Percentiles rank a stretch among this genome's conserved stretches.
phyloP scores from a whole-genome alignment of 2,797 vertebrate species.

The Brachyalestes nurse region DNA sequence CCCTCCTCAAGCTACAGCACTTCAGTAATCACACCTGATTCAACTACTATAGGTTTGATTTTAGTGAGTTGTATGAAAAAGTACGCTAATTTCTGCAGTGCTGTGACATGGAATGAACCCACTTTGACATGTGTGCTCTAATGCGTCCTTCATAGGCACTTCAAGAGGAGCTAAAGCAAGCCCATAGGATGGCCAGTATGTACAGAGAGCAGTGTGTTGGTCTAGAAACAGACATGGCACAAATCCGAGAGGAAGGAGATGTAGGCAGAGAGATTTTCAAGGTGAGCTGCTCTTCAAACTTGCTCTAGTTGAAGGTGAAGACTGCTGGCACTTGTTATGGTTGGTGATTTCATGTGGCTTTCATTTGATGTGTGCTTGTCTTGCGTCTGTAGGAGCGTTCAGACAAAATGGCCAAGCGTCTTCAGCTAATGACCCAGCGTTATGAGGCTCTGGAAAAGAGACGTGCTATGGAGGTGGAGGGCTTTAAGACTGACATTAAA shows the following conservation, averaged over 20 bases:
- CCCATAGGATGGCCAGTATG: slow-evolving; percentile 87
- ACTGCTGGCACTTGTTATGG: neutral
- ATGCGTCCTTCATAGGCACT: slow-evolving; percentile 72
- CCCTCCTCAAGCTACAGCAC: too few relatives aligned
- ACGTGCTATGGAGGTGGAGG: slow-evolving; percentile 90
- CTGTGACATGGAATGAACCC: too few relatives aligned
- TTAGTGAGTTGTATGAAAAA: too few relatives aligned
- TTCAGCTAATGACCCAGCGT: slow-evolving; percentile 90
- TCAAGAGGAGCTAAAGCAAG: slow-evolving; percentile 87
- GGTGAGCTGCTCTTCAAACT: slow-evolving; percentile 69
- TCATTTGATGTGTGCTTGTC: neutral
- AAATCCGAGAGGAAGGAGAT: slow-evolving; percentile 88
- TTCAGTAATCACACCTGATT: too few relatives aligned
- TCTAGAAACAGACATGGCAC: slow-evolving; percentile 88
- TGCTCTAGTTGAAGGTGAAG: neutral
- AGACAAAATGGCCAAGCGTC: slow-evolving; percentile 88
- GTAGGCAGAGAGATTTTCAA: slow-evolving; percentile 89
- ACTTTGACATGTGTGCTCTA: neutral
- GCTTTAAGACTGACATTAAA: slow-evolving; percentile 92
- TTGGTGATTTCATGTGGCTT: neutral
- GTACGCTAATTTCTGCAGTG: too few relatives aligned
- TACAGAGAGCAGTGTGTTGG: slow-evolving; percentile 92
- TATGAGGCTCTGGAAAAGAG: slow-evolving; percentile 92
- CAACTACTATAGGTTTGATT: too few relatives aligned
- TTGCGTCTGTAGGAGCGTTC: slow-evolving; percentile 83